Evolutionary conservation across 2,797 vertebrate genomes (phyloP), one percentile per base, ranked within the genome.

Genomic region (Muscicapa comitata): DNA sequence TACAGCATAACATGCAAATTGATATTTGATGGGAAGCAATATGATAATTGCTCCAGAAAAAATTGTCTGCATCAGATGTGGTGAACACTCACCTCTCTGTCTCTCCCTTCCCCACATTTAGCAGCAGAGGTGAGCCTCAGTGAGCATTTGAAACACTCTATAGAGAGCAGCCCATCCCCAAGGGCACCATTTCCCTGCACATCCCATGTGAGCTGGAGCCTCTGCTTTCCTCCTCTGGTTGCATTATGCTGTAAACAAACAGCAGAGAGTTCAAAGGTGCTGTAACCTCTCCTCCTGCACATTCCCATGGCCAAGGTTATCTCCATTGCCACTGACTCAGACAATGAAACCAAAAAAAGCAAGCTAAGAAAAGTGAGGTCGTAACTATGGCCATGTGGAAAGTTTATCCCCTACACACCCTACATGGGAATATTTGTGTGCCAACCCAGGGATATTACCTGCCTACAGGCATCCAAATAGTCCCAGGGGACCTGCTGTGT

Each of bases 331-430:
- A 17, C 11, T 4, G 38, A 50, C 33, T 28, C 33, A 20, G 6
- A 29, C 4, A 40, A 2, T 0, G 0, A 67, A 51, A 53, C 5
- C 4, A 4, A 47, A 63, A 66, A 75, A 26, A 58, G 3, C 55
- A 59, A 45, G 6, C 24, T 50, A 26, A 5, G 11, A 25, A 84
- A 50, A 15, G 14, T 6, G 31, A 57, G 19, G 37, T 37, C 40
- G 6, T 11, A 45, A n/a, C 9, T 50, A 9, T 2, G 5, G 63
- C 14, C 23, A 4, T 11, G 21, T 1, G 51, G 28, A 59, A 63
- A 61, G 5, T 26, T 59, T 12, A 20, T 11, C 43, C 38, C 45
- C 7, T 7, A 3, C 37, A 53, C 9, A 33, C 7, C 40, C 0
- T 16, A 13, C 42, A 14, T 2, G 2, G 40, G n/a, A 90, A 53